Conservation (phyloP, 2,888 invertebrate species). For the Hedya salicella region DNA sequence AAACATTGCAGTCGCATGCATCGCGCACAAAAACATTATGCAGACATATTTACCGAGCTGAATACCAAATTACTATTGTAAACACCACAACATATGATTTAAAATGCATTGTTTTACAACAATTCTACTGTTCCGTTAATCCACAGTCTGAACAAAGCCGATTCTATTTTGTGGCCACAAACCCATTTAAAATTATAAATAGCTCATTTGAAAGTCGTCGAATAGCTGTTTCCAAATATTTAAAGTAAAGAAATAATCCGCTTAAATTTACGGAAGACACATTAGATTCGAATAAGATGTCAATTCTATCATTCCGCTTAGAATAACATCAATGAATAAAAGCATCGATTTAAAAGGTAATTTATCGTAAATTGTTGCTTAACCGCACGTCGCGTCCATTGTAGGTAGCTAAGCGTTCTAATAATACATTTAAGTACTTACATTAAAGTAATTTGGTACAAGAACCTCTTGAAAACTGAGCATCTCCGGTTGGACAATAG, state of each 20-base stretch:
- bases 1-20: conserved; percentile 44
- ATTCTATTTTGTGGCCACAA: conserved; percentile 17
- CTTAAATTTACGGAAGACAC: not conserved
- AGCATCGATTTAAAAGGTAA: conserved; percentile 17
- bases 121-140: not conserved
- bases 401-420: conserved; percentile 25
- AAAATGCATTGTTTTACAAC: not conserved
- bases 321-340: not conserved
- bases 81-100: not conserved
- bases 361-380: conserved; percentile 15
- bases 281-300: conserved; percentile 7
- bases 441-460: conserved; percentile 32
- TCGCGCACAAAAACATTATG: conserved; percentile 21
- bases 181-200: conserved; percentile 22
- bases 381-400: conserved; percentile 25
- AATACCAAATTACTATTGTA: conserved; percentile 9
- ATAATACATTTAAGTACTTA: conserved; percentile 28
- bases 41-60: not conserved
- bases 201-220: conserved; percentile 6
- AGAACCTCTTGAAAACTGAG: conserved; percentile 7
- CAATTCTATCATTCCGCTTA: not conserved
- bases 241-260: conserved; percentile 2
- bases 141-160: conserved; percentile 4
- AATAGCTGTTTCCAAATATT: conserved; percentile 13
- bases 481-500: conserved; percentile 47